Percentiles rank a stretch among this genome's conserved stretches.
Evolutionary conservation across 2,888 invertebrate genomes (phyloP).

Genomic region (Himalopsyche japonica): DNA sequence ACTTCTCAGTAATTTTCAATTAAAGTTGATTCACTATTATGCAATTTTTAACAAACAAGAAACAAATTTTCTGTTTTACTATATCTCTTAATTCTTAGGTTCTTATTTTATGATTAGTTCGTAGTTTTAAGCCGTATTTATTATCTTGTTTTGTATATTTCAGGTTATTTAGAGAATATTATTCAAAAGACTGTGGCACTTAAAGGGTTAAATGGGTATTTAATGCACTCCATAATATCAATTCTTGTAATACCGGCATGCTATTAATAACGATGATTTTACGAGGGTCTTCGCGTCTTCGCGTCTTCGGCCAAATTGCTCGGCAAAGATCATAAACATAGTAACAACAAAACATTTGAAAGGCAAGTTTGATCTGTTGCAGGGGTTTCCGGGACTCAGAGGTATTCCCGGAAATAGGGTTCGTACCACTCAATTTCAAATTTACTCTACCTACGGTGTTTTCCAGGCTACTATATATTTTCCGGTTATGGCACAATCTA

Average conservation of each 20-base stretch:
- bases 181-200: too few relatives aligned
- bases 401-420: slow-evolving; percentile 64
- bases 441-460: background rate
- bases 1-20: too few relatives aligned
- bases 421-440: slow-evolving; percentile 45
- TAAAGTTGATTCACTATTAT: too few relatives aligned
- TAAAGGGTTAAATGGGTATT: too few relatives aligned
- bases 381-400: slow-evolving; percentile 58
- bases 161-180: too few relatives aligned
- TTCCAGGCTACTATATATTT: background rate
- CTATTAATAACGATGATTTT: background rate
- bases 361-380: slow-evolving; percentile 51
- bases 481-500: background rate
- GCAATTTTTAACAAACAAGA: too few relatives aligned
- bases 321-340: background rate
- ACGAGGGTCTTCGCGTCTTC: background rate
- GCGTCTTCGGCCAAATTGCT: background rate
- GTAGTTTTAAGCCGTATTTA: too few relatives aligned
- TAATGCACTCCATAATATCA: too few relatives aligned
- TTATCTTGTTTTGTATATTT: too few relatives aligned
- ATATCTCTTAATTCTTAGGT: too few relatives aligned
- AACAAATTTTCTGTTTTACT: too few relatives aligned
- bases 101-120: too few relatives aligned
- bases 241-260: background rate
- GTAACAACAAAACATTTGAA: background rate